Percentiles rank a stretch among this genome's conserved stretches.
phyloP scores from a whole-genome alignment of 1,140 invertebrate genomes.

The Bombus huntii region DNA sequence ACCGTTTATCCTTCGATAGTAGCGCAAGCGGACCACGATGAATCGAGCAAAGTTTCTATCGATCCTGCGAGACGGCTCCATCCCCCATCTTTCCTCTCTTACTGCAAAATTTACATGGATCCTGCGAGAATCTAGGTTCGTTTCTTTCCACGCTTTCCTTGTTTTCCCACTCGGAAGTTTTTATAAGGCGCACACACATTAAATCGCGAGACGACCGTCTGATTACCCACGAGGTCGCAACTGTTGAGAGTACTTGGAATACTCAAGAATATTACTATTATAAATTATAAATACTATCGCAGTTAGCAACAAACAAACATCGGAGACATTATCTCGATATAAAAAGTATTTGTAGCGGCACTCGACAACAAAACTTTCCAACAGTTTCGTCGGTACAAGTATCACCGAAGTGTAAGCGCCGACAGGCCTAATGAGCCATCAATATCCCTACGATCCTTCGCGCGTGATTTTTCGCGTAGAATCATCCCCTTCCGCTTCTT shows the following conservation, averaged over 20 bases:
- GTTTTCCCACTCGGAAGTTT: constrained; percentile 14
- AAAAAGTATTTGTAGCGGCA: neutral
- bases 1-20: constrained; percentile 16
- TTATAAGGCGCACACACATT: constrained; percentile 23
- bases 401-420: no score
- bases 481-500: no score
- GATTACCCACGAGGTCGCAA: constrained; percentile 58
- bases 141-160: neutral
- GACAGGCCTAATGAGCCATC: no score
- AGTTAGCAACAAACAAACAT: neutral
- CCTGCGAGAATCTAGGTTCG: constrained; percentile 31
- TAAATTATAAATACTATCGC: neutral
- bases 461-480: no score
- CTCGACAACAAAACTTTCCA: no score
- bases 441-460: no score
- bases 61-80: constrained; percentile 36
- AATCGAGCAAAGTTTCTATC: constrained; percentile 46
- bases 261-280: neutral
- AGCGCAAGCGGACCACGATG: constrained; percentile 34
- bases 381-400: no score
- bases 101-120: constrained; percentile 39
- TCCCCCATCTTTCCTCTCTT: neutral
- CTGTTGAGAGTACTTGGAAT: neutral
- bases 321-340: no score
- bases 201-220: constrained; percentile 35